Evolutionary conservation across 2,888 invertebrate species (phyloP).

Genomic region (Agrotis exclamationis): DNA sequence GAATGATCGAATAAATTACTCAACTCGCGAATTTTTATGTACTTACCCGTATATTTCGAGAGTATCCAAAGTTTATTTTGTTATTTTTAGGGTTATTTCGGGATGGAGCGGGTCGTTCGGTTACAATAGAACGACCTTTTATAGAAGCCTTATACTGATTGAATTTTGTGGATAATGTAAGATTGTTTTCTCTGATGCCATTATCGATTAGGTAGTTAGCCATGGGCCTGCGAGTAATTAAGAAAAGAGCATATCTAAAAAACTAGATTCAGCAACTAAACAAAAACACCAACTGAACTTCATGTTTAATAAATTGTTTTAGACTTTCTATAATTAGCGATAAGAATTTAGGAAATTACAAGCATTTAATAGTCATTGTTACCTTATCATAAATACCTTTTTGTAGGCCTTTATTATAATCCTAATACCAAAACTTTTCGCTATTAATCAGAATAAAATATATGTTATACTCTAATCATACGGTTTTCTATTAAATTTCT

Average conservation of each 20-base stretch:
- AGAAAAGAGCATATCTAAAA: background rate
- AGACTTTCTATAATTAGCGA: background rate
- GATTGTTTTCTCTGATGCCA: background rate
- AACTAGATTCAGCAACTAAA: too few species aligned
- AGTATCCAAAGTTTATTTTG: background rate
- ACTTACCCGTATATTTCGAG: background rate
- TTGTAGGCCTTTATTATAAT: background rate
- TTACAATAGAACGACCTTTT: constrained; percentile 2
- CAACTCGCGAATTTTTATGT: background rate
- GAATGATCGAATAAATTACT: background rate
- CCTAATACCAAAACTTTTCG: background rate
- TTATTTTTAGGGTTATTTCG: background rate
- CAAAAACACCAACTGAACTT: too few species aligned
- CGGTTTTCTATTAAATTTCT: background rate
- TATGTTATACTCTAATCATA: background rate
- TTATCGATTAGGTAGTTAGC: background rate
- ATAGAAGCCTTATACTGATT: background rate
- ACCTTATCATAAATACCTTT: background rate
- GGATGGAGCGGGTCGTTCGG: background rate
- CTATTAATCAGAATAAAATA: background rate
- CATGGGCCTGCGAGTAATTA: background rate
- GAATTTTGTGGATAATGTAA: background rate
- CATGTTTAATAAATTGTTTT: too few species aligned
- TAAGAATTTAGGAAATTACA: background rate
- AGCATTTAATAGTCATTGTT: background rate